Percentiles rank a stretch among this genome's conserved stretches.
Conservation (phyloP, 2,113 vertebrate species). For the Lipophrys pholis region DNA sequence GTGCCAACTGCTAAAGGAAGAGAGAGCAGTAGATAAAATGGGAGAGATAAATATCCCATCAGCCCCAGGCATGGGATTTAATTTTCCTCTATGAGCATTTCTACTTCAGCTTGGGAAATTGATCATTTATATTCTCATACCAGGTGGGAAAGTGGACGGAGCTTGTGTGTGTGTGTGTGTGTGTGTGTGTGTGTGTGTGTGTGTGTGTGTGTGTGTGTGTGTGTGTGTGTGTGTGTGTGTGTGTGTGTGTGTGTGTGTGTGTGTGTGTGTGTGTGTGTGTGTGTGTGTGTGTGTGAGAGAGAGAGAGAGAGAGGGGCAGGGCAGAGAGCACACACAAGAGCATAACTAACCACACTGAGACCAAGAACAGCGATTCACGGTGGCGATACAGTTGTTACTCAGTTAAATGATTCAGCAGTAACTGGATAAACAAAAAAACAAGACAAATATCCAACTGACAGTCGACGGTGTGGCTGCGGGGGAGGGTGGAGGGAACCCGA, state of each 20-base stretch:
- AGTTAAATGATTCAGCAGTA: constrained; percentile 73
- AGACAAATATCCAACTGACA: constrained; percentile 68
- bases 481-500: constrained; percentile 7
- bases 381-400: constrained; percentile 65
- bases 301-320: constrained; percentile 16
- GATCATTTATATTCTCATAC: constrained; percentile 77
- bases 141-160: constrained; percentile 65
- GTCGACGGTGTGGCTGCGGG: constrained; percentile 16
- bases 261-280: constrained; percentile 4
- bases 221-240: too few relatives aligned
- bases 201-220: too few relatives aligned
- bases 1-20: constrained; percentile 69
- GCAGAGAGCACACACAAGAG: constrained; percentile 37
- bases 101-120: constrained; percentile 75
- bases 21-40: constrained; percentile 74
- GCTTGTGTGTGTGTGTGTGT: constrained; percentile 9
- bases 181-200: constrained; percentile 11
- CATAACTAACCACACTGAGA: constrained; percentile 64
- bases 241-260: too few relatives aligned
- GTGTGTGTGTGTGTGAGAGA: constrained; percentile 8
- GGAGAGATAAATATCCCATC: constrained; percentile 80
- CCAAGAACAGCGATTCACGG: constrained; percentile 51
- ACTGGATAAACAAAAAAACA: constrained; percentile 68
- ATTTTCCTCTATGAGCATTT: constrained; percentile 79
- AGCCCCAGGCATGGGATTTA: constrained; percentile 76